Percentiles rank a stretch among this genome's conserved stretches.
Evolutionary conservation across 2,113 vertebrate species (phyloP).

Genomic region (Taurulus bubalis): DNA sequence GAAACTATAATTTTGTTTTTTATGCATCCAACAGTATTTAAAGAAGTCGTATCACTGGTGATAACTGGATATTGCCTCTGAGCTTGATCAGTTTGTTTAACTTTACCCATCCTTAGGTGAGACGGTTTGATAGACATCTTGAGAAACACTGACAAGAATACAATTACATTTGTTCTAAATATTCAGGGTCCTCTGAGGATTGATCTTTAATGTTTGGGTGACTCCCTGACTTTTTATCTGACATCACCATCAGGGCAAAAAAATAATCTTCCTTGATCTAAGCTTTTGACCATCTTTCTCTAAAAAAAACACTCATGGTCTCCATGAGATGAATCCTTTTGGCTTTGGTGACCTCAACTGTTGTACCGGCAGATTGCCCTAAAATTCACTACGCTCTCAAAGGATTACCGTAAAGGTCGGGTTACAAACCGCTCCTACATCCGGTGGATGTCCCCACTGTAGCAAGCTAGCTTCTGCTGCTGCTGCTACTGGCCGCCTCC

Average conservation of each 20-base stretch:
- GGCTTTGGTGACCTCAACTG: neutral
- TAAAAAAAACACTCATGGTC: neutral
- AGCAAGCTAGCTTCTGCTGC: no score
- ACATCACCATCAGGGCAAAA: neutral
- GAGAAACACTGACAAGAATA: neutral
- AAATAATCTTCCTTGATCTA: neutral
- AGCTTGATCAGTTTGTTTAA: neutral
- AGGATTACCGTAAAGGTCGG: no score
- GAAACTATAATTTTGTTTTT: neutral
- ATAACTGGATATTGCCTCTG: neutral
- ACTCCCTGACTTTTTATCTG: neutral
- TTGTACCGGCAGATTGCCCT: neutral
- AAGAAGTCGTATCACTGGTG: neutral
- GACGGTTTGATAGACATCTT: neutral
- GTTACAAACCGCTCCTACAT: no score
- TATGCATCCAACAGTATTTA: neutral
- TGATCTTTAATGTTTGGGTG: neutral
- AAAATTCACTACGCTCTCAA: neutral
- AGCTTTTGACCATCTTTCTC: neutral
- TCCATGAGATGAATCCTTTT: neutral
- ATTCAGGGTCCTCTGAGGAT: neutral
- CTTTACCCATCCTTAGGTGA: no score
- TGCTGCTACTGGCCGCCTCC: no score
- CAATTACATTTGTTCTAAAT: neutral
- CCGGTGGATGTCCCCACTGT: no score